Evolutionary conservation across 1,140 invertebrate genomes (phyloP).

Genomic region (Papilio polytes): DNA sequence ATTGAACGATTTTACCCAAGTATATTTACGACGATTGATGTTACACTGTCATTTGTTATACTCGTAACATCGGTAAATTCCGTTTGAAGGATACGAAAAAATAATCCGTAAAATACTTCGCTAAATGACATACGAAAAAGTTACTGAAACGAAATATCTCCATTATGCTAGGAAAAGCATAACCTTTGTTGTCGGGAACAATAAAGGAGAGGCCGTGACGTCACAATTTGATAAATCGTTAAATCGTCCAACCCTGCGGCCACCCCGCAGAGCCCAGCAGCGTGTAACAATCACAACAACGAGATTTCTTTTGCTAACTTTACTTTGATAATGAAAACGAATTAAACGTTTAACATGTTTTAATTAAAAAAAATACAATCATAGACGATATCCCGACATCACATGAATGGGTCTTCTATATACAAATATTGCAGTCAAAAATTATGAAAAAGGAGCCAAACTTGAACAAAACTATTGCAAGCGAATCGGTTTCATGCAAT

Average conservation of each 20-base stretch:
- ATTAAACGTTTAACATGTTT: no score
- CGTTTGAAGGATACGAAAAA: neutral
- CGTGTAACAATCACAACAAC: neutral
- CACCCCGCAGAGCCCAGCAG: neutral
- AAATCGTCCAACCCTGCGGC: neutral
- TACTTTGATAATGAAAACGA: neutral
- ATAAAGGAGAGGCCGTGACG: slow-evolving; percentile 16
- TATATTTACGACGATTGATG: no score
- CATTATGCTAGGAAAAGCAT: slow-evolving; percentile 18
- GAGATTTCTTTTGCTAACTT: slow-evolving; percentile 1
- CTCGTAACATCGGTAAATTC: neutral
- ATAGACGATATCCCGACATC: no score
- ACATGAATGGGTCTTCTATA: no score
- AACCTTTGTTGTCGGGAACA: slow-evolving; percentile 22
- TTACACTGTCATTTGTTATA: neutral
- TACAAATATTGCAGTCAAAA: no score
- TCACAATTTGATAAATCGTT: slow-evolving; percentile 25
- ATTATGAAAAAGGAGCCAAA: no score
- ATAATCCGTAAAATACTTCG: neutral
- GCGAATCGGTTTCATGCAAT: no score
- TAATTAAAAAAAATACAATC: no score
- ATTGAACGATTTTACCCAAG: no score
- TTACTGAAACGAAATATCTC: slow-evolving; percentile 22
- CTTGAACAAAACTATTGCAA: no score
- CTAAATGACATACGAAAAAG: slow-evolving; percentile 14